phyloP scores from a whole-genome alignment of 2,113 vertebrate species.

The Pangasianodon gigas region DNA sequence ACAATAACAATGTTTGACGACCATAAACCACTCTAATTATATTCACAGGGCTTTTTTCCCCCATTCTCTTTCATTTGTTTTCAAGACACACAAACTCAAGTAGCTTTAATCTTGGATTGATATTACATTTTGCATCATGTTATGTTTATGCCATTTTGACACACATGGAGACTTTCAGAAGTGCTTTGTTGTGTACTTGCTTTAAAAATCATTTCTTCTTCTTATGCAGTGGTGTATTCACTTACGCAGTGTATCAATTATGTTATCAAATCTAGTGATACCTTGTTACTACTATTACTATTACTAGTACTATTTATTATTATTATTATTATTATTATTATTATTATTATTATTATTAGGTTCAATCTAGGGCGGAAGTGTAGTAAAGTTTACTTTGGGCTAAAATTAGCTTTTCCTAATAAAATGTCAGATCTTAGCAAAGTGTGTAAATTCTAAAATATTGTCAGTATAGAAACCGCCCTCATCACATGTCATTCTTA shows the following conservation, averaged over 20 bases:
- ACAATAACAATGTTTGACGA: not conserved
- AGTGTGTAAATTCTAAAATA: slow-evolving; percentile 14
- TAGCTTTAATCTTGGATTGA: not conserved
- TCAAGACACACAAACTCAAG: not conserved
- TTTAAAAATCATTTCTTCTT: not conserved
- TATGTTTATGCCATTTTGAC: not conserved
- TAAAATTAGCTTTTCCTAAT: not conserved
- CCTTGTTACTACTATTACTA: not conserved
- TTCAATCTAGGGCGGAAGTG: not conserved
- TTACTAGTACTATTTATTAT: not conserved
- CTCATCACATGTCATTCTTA: slow-evolving; percentile 26
- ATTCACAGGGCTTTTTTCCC: not conserved
- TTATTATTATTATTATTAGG: not conserved
- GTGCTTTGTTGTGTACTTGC: not conserved
- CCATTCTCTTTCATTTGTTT: not conserved
- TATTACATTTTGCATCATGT: not conserved
- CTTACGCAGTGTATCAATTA: not conserved
- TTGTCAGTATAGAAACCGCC: not conserved
- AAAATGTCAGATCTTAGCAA: slow-evolving; percentile 8
- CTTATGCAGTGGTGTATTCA: too few species aligned
- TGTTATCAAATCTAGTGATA: not conserved
- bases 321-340: not conserved
- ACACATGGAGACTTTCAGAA: not conserved
- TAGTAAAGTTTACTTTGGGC: not conserved
- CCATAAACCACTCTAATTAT: not conserved